Percentiles rank a stretch among this genome's conserved stretches.
Conservation (phyloP, 2,888 invertebrate genomes). For the Harmothoe impar region DNA sequence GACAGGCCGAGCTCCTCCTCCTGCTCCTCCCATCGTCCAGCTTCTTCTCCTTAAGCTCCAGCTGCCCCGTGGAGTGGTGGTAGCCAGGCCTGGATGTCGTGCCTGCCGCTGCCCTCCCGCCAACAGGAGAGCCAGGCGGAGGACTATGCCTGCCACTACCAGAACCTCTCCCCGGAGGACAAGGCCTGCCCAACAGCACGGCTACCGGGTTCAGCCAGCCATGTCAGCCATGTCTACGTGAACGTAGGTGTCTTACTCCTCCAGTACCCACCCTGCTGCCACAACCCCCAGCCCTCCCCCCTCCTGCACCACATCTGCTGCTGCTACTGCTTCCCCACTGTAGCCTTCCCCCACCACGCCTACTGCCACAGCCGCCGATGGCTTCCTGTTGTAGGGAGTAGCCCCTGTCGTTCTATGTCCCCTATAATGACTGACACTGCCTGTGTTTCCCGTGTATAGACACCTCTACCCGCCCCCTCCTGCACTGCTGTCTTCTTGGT, state of each 20-base stretch:
- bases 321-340: background rate
- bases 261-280: background rate
- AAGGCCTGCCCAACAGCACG: background rate
- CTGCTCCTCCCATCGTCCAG: conserved; percentile 25
- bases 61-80: background rate
- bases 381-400: background rate
- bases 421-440: background rate
- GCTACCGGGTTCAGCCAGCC: conserved; percentile 27
- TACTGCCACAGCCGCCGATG: background rate
- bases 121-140: conserved; percentile 8
- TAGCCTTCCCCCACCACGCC: background rate
- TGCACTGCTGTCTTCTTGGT: background rate
- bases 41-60: conserved; percentile 53
- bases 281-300: background rate
- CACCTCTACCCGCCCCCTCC: too few relatives aligned
- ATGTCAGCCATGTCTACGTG: conserved; percentile 60
- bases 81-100: conserved; percentile 35
- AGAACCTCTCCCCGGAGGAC: conserved; percentile 13
- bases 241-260: conserved; percentile 59
- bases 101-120: conserved; percentile 50
- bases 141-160: conserved; percentile 59
- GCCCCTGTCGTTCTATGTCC: background rate
- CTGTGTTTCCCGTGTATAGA: background rate
- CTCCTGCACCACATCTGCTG: background rate
- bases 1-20: conserved; percentile 41